A percentile compares a stretch with the other conserved stretches of the same genome.
Conservation (phyloP, 2,113 vertebrate species). For the Neolamprologus cancellatus region DNA sequence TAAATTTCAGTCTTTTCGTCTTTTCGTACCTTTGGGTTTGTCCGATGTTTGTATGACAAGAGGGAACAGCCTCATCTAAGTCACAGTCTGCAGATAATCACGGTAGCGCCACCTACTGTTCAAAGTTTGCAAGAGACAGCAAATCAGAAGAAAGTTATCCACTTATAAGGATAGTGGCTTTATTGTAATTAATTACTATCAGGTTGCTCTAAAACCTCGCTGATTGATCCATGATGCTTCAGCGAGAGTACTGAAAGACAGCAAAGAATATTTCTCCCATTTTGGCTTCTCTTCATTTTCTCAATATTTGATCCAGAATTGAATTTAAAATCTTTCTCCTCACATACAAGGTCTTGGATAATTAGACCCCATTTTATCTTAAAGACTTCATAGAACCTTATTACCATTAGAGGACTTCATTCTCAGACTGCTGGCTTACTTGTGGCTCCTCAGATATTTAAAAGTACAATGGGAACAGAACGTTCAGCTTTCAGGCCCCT, state of each 20-base stretch:
- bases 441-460: too few species aligned
- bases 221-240: background rate
- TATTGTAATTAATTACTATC: background rate
- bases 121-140: background rate
- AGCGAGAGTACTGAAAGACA: background rate
- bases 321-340: background rate
- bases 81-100: background rate
- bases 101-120: background rate
- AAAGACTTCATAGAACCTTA: background rate
- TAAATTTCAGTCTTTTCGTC: background rate
- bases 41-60: background rate
- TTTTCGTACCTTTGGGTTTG: background rate
- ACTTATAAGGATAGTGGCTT: background rate
- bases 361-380: background rate
- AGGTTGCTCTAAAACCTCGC: background rate
- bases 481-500: background rate
- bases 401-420: background rate
- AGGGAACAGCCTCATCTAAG: background rate
- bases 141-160: background rate
- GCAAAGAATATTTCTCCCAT: background rate
- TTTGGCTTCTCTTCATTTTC: background rate
- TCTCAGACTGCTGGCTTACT: too few species aligned
- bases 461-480: background rate
- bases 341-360: background rate
- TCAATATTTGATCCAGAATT: background rate